Evolutionary conservation across 2,888 invertebrate genomes (phyloP), one percentile per base, ranked within the genome.

Genomic region (Pogonocherus hispidulus): DNA sequence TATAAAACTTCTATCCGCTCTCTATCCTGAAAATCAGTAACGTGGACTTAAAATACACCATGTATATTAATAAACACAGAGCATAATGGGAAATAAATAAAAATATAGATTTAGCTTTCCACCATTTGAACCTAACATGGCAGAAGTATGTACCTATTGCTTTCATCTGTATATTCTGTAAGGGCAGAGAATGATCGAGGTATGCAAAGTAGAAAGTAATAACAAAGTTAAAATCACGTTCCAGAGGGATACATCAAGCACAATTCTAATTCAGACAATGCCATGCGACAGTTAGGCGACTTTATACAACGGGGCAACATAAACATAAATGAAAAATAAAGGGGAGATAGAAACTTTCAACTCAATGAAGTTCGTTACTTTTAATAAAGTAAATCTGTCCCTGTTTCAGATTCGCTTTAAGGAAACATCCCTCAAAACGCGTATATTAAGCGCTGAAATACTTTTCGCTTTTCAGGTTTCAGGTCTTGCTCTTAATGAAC

Each of bases 361-460:
- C 54, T 74, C 73, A 64, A 72, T 70, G 73, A 74, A 74, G 66
- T 74, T 76, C 72, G 70, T 76, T 74, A 76, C 71, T 72, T 76
- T 74, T 74, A 74, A 76, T 76, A 74, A 74, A 74, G 73, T 69
- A 65, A 74, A 74, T 74, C 71, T 68, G 51, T 59, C 56, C 65
- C 63, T 63, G 65, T 65, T 71, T 52, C 59, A 46, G 27, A 37
- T 60, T 16, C 65, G n/a, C 65, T 73, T 69, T 47, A 14, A 49
- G 46, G 54, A 49, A 69, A 68, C 65, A 59, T 69, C 57, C 54
- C 55, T 65, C 56, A 67, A 60, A 66, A 67, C 35, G 60, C 47
- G 60, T 22, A 22, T 22, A 22, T 37, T 47, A 46, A 35, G 35
- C 51, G 20, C 16, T 19, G 60, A 37, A 51, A 64, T 55, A 35